Conservation (phyloP, 2,797 vertebrate species). For the Syngnathus rostellatus region DNA sequence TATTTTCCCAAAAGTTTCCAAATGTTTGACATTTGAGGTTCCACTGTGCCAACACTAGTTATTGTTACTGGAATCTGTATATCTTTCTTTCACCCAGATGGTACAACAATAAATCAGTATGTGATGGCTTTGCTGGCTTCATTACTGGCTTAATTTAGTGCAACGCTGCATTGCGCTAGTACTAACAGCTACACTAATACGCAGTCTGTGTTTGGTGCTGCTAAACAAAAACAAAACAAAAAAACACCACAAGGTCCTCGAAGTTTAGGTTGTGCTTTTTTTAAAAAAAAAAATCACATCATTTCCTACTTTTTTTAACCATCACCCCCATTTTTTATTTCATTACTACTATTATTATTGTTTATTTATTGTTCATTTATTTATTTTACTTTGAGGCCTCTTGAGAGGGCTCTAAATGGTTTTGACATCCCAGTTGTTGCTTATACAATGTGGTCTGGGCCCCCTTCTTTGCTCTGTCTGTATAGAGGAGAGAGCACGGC, state of each 20-base stretch:
- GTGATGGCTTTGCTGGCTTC: neutral
- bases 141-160: neutral
- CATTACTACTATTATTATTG: constrained; percentile 5
- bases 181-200: constrained; percentile 4
- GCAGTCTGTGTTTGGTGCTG: constrained; percentile 2
- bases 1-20: neutral
- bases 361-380: constrained; percentile 4
- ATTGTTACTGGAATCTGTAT: neutral
- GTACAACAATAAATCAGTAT: neutral
- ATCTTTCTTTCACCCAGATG: neutral
- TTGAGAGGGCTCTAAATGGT: constrained; percentile 57
- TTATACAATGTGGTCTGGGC: constrained; percentile 68
- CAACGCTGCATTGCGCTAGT: neutral
- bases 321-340: constrained; percentile 21
- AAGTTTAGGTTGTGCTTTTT: constrained; percentile 77
- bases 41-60: neutral
- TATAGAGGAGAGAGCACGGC: constrained; percentile 66
- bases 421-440: constrained; percentile 67
- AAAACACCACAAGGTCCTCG: constrained; percentile 51
- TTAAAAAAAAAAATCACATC: constrained; percentile 36
- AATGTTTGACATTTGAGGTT: constrained; percentile 5
- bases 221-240: neutral
- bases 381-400: constrained; percentile 50
- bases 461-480: constrained; percentile 67
- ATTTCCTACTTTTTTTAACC: constrained; percentile 42